These are phyloP conservation scores for Smutsia gigantea DNA, from an alignment of 2,797 vertebrate species.

Conservation along the genomic window DNA sequence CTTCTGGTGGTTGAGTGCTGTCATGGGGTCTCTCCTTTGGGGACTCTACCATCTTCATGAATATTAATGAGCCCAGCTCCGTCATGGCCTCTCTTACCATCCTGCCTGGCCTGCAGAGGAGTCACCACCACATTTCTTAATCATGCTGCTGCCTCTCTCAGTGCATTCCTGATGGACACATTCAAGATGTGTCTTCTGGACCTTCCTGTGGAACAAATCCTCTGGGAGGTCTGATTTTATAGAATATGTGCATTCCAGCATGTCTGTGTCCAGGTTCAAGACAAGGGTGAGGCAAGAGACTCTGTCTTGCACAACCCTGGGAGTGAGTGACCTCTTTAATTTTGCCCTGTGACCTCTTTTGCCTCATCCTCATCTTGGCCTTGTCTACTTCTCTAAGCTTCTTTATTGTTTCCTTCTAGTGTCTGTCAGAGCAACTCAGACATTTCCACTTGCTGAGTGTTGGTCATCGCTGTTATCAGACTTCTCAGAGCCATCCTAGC, in stretches of 20 bases:
- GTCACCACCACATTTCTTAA: neutral
- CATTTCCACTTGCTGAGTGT: neutral
- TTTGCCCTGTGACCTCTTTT: neutral
- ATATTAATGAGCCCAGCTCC: neutral
- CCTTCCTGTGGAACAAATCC: neutral
- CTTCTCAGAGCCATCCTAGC: neutral
- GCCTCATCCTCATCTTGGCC: neutral
- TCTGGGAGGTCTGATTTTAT: neutral
- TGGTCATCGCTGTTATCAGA: neutral
- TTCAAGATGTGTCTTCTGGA: neutral
- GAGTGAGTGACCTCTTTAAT: neutral
- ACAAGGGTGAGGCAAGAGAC: neutral
- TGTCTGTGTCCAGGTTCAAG: neutral
- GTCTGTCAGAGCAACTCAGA: neutral
- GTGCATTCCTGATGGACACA: neutral
- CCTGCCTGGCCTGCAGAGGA: neutral
- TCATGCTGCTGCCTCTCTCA: neutral
- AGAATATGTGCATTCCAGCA: neutral
- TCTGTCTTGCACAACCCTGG: neutral
- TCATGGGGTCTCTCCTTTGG: neutral
- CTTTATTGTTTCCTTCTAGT: neutral
- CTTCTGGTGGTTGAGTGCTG: neutral
- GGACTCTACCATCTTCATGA: neutral
- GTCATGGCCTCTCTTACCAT: neutral
- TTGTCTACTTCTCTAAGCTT: neutral